Percentiles rank a stretch among this genome's conserved stretches.
phyloP scores from a whole-genome alignment of 2,113 vertebrate species.

The Sinocyclocheilus rhinocerous region DNA sequence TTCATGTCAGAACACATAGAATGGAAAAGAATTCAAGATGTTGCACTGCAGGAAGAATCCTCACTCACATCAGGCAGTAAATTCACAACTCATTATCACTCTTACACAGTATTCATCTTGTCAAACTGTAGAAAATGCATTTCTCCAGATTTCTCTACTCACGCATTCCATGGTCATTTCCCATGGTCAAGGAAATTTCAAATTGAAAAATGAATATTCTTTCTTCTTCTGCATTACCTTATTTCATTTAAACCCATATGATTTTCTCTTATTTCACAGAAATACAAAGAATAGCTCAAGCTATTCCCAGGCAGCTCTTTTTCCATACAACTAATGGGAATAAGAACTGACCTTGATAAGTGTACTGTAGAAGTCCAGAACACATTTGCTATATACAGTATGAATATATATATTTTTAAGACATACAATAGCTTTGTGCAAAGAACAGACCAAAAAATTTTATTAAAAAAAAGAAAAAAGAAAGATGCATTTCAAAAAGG shows the following conservation, averaged over 20 bases:
- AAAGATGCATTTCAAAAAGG: not conserved
- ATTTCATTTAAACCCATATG: not conserved
- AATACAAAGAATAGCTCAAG: not conserved
- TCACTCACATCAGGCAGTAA: conserved; percentile 17
- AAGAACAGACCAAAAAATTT: too few relatives aligned
- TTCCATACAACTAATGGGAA: not conserved
- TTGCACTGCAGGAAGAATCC: conserved; percentile 14
- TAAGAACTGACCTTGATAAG: not conserved
- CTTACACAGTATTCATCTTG: not conserved
- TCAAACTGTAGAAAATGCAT: conserved; percentile 5
- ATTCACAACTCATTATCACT: conserved; percentile 47
- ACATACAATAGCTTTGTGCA: too few relatives aligned
- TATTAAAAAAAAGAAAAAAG: not conserved
- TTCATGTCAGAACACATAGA: conserved; percentile 47
- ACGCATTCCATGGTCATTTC: conserved; percentile 18
- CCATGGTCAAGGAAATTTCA: not conserved
- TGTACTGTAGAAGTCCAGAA: not conserved
- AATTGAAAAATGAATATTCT: conserved; percentile 14
- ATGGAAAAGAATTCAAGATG: conserved; percentile 45
- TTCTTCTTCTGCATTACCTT: not conserved
- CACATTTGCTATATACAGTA: not conserved
- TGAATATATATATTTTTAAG: too few relatives aligned
- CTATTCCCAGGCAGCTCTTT: not conserved
- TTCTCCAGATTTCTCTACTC: conserved; percentile 33
- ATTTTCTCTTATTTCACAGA: not conserved